Evolutionary conservation across 2,888 invertebrate genomes (phyloP).

Genomic region (Volucella bombylans): DNA sequence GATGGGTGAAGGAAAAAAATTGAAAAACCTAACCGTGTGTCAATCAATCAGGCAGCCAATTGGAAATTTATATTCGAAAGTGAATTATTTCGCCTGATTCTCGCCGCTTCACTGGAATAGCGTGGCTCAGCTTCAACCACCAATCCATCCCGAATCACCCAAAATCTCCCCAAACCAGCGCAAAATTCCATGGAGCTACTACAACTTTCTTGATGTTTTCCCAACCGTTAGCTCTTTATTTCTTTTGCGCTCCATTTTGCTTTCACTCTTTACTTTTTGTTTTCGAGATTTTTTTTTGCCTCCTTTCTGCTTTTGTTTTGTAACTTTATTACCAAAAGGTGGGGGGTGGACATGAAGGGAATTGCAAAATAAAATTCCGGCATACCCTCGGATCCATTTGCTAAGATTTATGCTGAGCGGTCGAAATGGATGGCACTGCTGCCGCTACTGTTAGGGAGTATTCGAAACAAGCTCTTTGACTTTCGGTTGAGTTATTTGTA

Average conservation of each 20-base stretch:
- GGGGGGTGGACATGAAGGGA: conserved; percentile 2
- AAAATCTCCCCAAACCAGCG: neutral
- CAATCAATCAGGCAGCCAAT: conserved; percentile 74
- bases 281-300: conserved; percentile 7
- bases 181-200: too few species aligned
- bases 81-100: conserved; percentile 70
- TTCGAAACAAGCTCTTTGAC: conserved; percentile 52
- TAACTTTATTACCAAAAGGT: conserved; percentile 53
- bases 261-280: conserved; percentile 11
- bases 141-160: neutral
- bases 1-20: conserved; percentile 23
- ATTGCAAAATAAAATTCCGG: conserved; percentile 45
- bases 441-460: neutral
- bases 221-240: conserved; percentile 70
- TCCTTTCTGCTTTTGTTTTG: conserved; percentile 30
- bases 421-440: conserved; percentile 21
- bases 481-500: conserved; percentile 67
- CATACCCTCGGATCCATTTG: conserved; percentile 47
- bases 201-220: conserved; percentile 57
- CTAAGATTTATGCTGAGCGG: conserved; percentile 54
- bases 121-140: conserved; percentile 1
- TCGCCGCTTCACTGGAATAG: conserved; percentile 25
- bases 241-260: conserved; percentile 67
- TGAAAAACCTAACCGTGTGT: conserved; percentile 70
- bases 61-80: conserved; percentile 74